These are phyloP conservation scores for Ganaspis brasiliensis DNA, from an alignment of 2,888 invertebrate genomes.

Conservation along the genomic window DNA sequence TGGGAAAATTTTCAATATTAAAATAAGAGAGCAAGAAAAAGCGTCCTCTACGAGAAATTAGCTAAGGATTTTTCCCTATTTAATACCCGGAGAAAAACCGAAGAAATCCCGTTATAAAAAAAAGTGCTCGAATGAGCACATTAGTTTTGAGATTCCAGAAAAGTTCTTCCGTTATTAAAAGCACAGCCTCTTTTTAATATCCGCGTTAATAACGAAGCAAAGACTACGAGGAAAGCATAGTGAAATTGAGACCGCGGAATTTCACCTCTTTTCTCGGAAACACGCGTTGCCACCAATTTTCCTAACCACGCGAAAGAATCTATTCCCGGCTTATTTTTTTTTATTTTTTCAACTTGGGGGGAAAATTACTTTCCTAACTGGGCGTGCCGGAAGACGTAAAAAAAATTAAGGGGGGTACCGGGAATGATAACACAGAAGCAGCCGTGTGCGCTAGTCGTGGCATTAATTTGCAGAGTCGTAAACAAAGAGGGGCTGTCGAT, in stretches of 20 bases:
- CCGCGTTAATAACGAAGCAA: slow-evolving; percentile 30
- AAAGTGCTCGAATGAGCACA: slow-evolving; percentile 25
- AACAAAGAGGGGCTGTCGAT: slow-evolving; percentile 78
- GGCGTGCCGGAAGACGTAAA: slow-evolving; percentile 50
- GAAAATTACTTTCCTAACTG: slow-evolving; percentile 38
- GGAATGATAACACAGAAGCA: slow-evolving; percentile 52
- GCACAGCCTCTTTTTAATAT: slow-evolving; percentile 12
- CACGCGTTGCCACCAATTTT: slow-evolving; percentile 32
- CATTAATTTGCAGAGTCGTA: slow-evolving; percentile 78
- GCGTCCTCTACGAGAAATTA: too few relatives aligned
- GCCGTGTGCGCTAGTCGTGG: slow-evolving; percentile 54
- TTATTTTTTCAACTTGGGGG: slow-evolving; percentile 49
- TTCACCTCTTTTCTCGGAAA: slow-evolving; percentile 31
- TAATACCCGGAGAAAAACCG: too few relatives aligned
- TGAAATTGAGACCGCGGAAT: slow-evolving; percentile 36
- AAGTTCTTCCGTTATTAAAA: slow-evolving; percentile 42
- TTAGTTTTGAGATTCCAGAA: slow-evolving; percentile 33
- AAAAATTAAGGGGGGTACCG: not conserved
- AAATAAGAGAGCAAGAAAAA: too few relatives aligned
- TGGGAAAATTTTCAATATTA: too few relatives aligned
- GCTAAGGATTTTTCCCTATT: too few relatives aligned
- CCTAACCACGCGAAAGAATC: slow-evolving; percentile 37
- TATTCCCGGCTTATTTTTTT: slow-evolving; percentile 12
- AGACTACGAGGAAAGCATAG: slow-evolving; percentile 2
- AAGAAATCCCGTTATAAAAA: slow-evolving; percentile 16